Evolutionary conservation across 2,797 vertebrate species (phyloP).

Genomic region (Vipera latastei): DNA sequence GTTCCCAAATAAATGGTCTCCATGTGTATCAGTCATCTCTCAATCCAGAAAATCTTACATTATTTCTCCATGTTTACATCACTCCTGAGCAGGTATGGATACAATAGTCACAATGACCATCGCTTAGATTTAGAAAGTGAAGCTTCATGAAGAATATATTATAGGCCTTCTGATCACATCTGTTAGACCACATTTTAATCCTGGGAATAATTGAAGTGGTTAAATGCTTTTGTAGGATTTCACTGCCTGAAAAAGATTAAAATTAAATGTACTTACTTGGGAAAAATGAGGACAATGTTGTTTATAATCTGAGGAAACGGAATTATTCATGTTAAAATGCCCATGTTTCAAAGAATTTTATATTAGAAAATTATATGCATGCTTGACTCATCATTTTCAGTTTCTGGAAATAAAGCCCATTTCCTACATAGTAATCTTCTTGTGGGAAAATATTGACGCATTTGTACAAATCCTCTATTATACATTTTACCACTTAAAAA

Average conservation of each 20-base stretch:
- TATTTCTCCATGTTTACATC: not conserved
- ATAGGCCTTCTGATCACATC: not conserved
- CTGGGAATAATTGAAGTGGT: not conserved
- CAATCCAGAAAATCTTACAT: not conserved
- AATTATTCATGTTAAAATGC: not conserved
- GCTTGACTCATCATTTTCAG: not conserved
- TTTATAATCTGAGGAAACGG: not conserved
- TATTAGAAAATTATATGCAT: not conserved
- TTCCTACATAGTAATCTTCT: not conserved
- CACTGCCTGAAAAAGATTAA: not conserved
- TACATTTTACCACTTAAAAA: not conserved
- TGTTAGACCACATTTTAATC: not conserved
- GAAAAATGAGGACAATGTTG: not conserved
- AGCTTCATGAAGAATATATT: not conserved
- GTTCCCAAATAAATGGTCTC: not conserved
- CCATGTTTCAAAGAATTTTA: not conserved
- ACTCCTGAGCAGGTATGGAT: not conserved
- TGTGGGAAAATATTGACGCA: not conserved
- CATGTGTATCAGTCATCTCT: not conserved
- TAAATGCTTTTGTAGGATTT: not conserved
- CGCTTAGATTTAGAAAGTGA: not conserved
- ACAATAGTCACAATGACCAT: not conserved
- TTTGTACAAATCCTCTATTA: not conserved
- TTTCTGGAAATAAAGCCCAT: not conserved
- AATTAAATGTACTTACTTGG: slow-evolving; percentile 4